phyloP scores from a whole-genome alignment of 2,888 invertebrate species.

The Spicauda simplicius region DNA sequence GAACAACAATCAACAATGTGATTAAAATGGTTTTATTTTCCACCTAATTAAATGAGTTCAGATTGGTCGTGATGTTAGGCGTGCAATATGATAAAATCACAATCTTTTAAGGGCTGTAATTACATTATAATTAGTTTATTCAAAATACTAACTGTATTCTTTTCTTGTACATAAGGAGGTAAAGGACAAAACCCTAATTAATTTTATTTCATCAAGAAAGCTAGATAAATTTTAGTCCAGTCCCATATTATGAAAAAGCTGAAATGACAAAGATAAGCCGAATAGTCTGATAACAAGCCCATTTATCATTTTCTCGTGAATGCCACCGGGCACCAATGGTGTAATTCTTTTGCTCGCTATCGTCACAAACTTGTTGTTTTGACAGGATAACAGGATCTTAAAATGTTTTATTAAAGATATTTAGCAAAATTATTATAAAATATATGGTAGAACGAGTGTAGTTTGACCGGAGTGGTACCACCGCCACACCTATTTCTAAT shows the following conservation, averaged over 20 bases:
- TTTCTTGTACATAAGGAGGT: not conserved
- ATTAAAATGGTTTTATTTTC: no score
- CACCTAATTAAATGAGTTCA: no score
- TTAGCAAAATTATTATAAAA: not conserved
- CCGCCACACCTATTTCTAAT: no score
- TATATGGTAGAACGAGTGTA: no score
- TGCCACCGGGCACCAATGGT: constrained; percentile 6
- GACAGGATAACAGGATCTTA: not conserved
- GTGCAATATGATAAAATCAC: no score
- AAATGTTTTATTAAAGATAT: not conserved
- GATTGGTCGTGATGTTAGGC: no score
- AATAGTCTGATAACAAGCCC: constrained; percentile 18
- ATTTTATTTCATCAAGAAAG: not conserved
- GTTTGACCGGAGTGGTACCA: no score
- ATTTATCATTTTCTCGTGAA: constrained; percentile 27
- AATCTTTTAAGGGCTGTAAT: no score
- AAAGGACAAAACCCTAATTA: not conserved
- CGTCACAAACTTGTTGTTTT: constrained; percentile 1
- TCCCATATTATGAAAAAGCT: not conserved
- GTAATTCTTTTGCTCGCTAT: constrained; percentile 2
- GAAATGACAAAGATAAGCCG: not conserved
- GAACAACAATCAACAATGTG: no score
- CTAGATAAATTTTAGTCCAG: not conserved
- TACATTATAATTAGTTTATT: no score
- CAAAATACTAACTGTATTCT: no score